Conservation (phyloP, 2,113 vertebrate genomes). For the Callopanchax toddi region DNA sequence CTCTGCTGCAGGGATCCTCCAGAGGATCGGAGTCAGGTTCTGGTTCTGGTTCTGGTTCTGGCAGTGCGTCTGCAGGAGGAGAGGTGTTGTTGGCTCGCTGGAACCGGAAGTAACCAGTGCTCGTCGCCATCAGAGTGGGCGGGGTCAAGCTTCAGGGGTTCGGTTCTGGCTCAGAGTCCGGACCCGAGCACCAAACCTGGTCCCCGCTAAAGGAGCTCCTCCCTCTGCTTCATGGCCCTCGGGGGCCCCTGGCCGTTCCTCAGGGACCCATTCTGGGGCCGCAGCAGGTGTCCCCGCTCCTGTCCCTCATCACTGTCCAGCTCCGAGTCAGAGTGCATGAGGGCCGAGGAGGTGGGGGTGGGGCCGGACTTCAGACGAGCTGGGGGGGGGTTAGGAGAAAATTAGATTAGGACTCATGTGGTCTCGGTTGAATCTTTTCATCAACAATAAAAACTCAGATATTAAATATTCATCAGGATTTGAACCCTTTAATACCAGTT, state of each 20-base stretch:
- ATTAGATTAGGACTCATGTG: not conserved
- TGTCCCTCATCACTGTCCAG: constrained; percentile 95
- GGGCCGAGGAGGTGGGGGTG: constrained; percentile 86
- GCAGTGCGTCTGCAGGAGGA: constrained; percentile 62
- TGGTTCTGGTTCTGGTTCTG: constrained; percentile 13
- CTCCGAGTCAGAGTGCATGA: constrained; percentile 97
- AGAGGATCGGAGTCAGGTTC: not conserved
- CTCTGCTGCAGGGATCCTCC: constrained; percentile 59
- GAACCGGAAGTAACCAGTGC: constrained; percentile 17
- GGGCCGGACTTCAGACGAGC: constrained; percentile 86
- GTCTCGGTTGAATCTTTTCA: too few species aligned
- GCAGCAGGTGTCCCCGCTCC: constrained; percentile 90
- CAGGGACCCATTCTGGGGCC: constrained; percentile 91
- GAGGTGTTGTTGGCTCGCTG: constrained; percentile 41
- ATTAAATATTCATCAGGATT: too few species aligned
- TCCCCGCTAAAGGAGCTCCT: constrained; percentile 78
- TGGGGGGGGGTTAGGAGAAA: constrained; percentile 45
- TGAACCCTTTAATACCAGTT: too few species aligned
- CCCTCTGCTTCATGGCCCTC: constrained; percentile 84
- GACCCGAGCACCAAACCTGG: constrained; percentile 25
- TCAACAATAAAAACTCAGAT: too few species aligned
- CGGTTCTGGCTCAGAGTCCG: constrained; percentile 62
- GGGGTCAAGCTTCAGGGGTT: not conserved
- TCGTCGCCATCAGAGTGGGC: constrained; percentile 21
- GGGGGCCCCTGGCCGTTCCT: constrained; percentile 88